Evolutionary conservation across 2,797 vertebrate species (phyloP).

Genomic region (Danio aesculapii): DNA sequence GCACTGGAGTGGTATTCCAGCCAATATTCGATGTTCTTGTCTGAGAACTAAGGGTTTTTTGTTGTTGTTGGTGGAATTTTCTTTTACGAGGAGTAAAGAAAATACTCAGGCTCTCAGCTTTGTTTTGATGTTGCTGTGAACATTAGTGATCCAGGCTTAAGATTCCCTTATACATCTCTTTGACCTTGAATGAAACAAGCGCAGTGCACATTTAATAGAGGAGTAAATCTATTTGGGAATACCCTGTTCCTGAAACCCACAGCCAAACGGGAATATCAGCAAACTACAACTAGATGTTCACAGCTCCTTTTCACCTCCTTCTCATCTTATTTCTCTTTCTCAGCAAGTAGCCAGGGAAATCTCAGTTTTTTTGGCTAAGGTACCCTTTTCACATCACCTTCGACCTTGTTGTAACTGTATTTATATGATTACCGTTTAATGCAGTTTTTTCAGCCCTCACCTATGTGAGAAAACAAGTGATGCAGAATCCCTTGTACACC

Average conservation of each 20-base stretch:
- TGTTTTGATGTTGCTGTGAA: constrained; percentile 30
- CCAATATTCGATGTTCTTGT: constrained; percentile 30
- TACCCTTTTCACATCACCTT: background rate
- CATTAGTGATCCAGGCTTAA: constrained; percentile 9
- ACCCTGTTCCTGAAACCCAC: background rate
- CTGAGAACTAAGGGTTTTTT: constrained; percentile 28
- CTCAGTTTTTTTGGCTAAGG: constrained; percentile 3
- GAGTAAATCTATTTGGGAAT: background rate
- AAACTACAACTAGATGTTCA: constrained; percentile 1
- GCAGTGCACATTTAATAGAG: background rate
- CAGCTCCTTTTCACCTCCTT: background rate
- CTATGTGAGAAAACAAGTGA: background rate
- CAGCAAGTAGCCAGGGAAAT: background rate
- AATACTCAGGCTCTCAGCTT: background rate
- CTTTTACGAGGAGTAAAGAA: constrained; percentile 27
- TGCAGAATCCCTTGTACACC: background rate
- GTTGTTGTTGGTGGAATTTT: constrained; percentile 14
- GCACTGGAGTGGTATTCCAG: constrained; percentile 3
- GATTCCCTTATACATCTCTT: background rate
- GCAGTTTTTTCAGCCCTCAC: background rate
- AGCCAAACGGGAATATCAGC: background rate
- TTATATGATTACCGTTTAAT: background rate
- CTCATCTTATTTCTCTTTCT: background rate
- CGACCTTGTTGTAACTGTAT: background rate
- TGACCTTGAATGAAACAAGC: constrained; percentile 27